Evolutionary conservation across 2,797 vertebrate species (phyloP), one percentile per base, ranked within the genome.

Genomic region (Melanogrammus aeglefinus): DNA sequence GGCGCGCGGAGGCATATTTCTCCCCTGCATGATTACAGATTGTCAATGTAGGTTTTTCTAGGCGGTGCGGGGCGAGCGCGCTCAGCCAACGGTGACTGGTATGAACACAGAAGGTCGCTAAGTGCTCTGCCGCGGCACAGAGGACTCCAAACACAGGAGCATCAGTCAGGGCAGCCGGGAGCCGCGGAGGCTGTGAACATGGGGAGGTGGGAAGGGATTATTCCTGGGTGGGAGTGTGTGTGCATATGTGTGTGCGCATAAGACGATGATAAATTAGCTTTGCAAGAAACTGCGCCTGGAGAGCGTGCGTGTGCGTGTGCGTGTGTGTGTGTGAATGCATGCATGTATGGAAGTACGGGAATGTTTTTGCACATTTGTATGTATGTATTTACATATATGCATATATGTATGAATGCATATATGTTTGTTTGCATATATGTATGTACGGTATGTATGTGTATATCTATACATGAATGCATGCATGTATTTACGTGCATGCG

Each of bases 21-120:
- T 88, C 83, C 79, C 78, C 82, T 76, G 81, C 82, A 77, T 82
- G 81, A 92, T 92, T 89, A 90, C 86, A 92, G 88, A 84, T 86
- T 83, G 73, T 77, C 75, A 31, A 72, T 75, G 12, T 72, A 78
- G 83, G 84, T 88, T 87, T 86, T 82, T 84, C 86, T 38, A 69
- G 29, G 74, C 80, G 13, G 87, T 81, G 80, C 88, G 83, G 84
- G 84, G 83, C 81, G 82, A 85, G 81, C 82, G 72, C 18, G 77
- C 10, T 29, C 41, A 76, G 47, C 35, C 75, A 75, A 81, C 57
- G 75, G 85, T 73, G 76, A 73, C 78, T 75, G 77, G 75, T 86
- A 41, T 80, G 83, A 85, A 81, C 51, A 57, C 51, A 57, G 51
- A 57, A 18, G 1, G 51, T 14, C 12, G 44, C 44, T 47, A 47